Percentiles rank a stretch among this genome's conserved stretches.
Conservation (phyloP, 2,888 invertebrate genomes). For the Asteroscopus sphinx region DNA sequence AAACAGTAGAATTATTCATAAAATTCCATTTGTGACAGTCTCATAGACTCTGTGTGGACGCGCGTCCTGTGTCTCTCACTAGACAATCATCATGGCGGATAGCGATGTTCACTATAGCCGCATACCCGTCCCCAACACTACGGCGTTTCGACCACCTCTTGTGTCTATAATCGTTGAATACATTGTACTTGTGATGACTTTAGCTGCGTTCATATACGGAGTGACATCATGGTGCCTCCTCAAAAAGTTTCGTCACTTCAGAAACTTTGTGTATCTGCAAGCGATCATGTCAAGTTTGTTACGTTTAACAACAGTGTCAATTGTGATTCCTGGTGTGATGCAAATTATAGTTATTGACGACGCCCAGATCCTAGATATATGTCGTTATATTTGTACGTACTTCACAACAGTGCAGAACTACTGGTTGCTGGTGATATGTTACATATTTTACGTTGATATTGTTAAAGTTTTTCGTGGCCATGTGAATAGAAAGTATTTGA, state of each 20-base stretch:
- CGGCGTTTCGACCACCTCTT: conserved; percentile 33
- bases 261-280: not conserved
- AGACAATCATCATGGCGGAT: not conserved
- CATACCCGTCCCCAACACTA: conserved; percentile 31
- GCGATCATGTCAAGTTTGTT: not conserved
- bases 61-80: not conserved
- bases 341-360: conserved; percentile 36
- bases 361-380: conserved; percentile 29
- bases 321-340: conserved; percentile 24
- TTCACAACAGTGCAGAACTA: not conserved
- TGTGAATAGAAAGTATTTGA: conserved; percentile 24
- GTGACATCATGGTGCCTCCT: conserved; percentile 1
- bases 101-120: conserved; percentile 41
- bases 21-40: conserved; percentile 18
- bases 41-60: conserved; percentile 29
- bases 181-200: not conserved
- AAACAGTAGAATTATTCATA: not conserved
- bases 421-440: conserved; percentile 30
- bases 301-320: conserved; percentile 17
- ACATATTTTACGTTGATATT: conserved; percentile 35
- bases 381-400: conserved; percentile 26
- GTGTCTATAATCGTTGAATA: conserved; percentile 34
- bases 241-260: conserved; percentile 2
- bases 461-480: conserved; percentile 28
- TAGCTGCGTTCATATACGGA: not conserved